These are phyloP conservation scores for Brenthis daphne DNA, from an alignment of 2,888 invertebrate genomes.

Conservation along the genomic window DNA sequence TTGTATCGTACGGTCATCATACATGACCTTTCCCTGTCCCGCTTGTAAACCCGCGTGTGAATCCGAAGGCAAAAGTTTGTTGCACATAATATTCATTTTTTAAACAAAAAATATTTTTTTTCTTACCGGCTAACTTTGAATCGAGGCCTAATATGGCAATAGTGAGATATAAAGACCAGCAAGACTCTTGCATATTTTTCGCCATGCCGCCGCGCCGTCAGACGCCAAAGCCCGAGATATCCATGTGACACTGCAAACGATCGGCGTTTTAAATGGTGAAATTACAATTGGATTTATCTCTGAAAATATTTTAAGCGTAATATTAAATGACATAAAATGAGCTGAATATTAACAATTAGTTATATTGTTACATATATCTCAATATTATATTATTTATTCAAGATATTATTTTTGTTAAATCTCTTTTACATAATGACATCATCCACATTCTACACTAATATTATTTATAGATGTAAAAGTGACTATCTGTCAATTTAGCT, in stretches of 20 bases:
- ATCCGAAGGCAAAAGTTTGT: too few relatives aligned
- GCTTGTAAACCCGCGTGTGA: too few relatives aligned
- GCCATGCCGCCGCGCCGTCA: slow-evolving; percentile 38
- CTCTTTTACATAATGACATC: too few relatives aligned
- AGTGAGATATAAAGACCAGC: slow-evolving; percentile 65
- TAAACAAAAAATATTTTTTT: slow-evolving; percentile 13
- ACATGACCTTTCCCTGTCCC: too few relatives aligned
- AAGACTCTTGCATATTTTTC: slow-evolving; percentile 70
- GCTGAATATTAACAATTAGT: neutral
- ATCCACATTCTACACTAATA: too few relatives aligned
- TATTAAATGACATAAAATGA: neutral
- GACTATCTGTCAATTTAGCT: too few relatives aligned
- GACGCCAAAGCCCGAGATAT: slow-evolving; percentile 39
- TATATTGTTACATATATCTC: neutral
- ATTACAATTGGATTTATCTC: slow-evolving; percentile 3
- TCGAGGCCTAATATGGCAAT: slow-evolving; percentile 72
- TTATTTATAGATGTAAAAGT: too few relatives aligned
- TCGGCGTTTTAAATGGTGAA: slow-evolving; percentile 27
- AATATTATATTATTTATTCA: too few relatives aligned
- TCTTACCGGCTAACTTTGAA: slow-evolving; percentile 70
- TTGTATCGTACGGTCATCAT: too few relatives aligned
- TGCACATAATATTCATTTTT: too few relatives aligned
- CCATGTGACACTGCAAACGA: slow-evolving; percentile 55
- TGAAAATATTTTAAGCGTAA: neutral
- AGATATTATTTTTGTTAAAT: too few relatives aligned